phyloP scores from a whole-genome alignment of 1,140 invertebrate species.

The Hypothenemus hampei region DNA sequence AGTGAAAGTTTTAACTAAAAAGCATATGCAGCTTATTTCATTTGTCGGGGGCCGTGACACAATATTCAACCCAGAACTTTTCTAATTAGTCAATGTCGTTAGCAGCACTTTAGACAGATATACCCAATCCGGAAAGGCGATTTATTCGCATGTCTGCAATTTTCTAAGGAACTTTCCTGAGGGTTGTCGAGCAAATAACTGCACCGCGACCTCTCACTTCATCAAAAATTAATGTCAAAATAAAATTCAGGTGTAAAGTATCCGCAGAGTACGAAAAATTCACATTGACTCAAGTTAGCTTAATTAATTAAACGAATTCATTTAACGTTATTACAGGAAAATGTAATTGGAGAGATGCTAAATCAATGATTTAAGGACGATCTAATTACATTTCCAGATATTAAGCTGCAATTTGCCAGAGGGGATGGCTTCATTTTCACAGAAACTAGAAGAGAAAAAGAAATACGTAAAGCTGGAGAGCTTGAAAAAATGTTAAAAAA shows the following conservation, averaged over 20 bases:
- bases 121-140: slow-evolving; percentile 11
- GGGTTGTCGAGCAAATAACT: slow-evolving; percentile 11
- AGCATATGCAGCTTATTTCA: neutral
- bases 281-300: neutral
- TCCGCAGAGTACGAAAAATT: too few species aligned
- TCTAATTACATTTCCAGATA: neutral
- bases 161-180: slow-evolving; percentile 15
- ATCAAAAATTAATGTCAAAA: neutral
- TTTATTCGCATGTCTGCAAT: slow-evolving; percentile 12
- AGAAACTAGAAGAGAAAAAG: too few species aligned
- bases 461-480: too few species aligned
- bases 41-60: neutral
- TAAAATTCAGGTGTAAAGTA: too few species aligned
- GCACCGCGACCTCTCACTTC: neutral
- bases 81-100: slow-evolving; percentile 19
- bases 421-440: too few species aligned
- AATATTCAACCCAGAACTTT: slow-evolving; percentile 15
- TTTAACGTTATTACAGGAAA: too few species aligned
- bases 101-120: slow-evolving; percentile 9
- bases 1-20: slow-evolving; percentile 10
- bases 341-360: neutral
- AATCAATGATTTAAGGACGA: neutral
- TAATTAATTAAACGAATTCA: too few species aligned
- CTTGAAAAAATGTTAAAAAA: too few species aligned
- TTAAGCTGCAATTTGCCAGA: too few species aligned